Percentiles rank a stretch among this genome's conserved stretches.
phyloP scores from a whole-genome alignment of 2,113 vertebrate species.

The Coptodon bakossiorum region DNA sequence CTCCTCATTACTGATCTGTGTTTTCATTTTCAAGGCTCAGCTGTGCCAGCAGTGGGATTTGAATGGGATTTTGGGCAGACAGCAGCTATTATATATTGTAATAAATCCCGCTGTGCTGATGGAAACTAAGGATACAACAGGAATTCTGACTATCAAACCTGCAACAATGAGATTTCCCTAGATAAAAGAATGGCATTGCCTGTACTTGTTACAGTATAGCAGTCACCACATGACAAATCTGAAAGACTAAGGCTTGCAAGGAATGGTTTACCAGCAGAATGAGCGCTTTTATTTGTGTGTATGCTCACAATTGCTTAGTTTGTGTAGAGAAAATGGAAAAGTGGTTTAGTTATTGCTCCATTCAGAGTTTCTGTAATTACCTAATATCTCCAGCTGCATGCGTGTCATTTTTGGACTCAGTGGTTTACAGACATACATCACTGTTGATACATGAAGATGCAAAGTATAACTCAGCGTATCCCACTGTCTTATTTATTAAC shows the following conservation, averaged over 20 bases:
- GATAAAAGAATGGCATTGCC: conserved; percentile 1
- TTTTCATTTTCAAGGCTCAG: conserved; percentile 25
- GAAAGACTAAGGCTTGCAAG: background rate
- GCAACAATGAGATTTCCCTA: conserved; percentile 7
- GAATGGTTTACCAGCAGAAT: background rate
- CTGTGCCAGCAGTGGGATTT: conserved; percentile 18
- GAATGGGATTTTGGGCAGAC: conserved; percentile 3
- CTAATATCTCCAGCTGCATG: background rate
- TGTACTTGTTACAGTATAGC: background rate
- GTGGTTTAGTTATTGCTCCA: background rate
- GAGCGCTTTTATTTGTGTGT: background rate
- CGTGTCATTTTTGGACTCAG: background rate
- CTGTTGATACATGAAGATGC: background rate
- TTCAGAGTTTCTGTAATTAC: background rate
- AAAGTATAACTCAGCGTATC: background rate
- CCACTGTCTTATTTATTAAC: conserved; percentile 3
- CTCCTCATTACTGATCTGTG: conserved; percentile 12
- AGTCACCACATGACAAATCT: background rate
- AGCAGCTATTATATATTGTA: conserved; percentile 7
- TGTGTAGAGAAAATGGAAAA: background rate
- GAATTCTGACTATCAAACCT: conserved; percentile 17
- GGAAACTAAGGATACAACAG: conserved; percentile 4
- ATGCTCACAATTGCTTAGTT: background rate
- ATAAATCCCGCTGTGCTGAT: conserved; percentile 8
- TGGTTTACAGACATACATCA: background rate